Conservation (phyloP, 2,113 vertebrate genomes). For the Tapirus terrestris region DNA sequence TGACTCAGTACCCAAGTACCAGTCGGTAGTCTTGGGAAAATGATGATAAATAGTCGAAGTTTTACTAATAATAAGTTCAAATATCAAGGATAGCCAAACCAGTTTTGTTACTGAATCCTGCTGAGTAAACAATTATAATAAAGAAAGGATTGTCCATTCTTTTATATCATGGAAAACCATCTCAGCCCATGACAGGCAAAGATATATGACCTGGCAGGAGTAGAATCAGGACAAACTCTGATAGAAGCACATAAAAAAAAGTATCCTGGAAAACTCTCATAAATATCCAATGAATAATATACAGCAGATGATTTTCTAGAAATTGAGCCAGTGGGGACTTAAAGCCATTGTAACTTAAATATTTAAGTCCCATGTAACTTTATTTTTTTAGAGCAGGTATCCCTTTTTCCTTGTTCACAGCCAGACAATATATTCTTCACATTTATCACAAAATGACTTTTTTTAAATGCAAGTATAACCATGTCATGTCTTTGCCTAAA, state of each 20-base stretch:
- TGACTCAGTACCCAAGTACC: not conserved
- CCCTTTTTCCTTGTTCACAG: not conserved
- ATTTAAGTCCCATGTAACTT: not conserved
- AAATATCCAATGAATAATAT: not conserved
- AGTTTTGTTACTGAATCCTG: not conserved
- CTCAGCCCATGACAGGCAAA: not conserved
- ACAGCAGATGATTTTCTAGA: not conserved
- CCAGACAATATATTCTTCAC: not conserved
- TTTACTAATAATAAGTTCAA: not conserved
- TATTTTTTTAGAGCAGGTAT: not conserved
- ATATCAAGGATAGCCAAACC: not conserved
- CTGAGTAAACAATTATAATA: not conserved
- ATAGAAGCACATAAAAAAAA: not conserved
- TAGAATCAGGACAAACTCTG: not conserved
- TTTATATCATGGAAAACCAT: not conserved
- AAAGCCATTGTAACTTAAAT: not conserved
- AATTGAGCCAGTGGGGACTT: not conserved
- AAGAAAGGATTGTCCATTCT: not conserved
- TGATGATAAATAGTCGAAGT: not conserved
- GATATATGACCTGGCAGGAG: not conserved
- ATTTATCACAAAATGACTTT: not conserved
- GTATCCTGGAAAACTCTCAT: not conserved
- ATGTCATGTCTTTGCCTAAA: not conserved
- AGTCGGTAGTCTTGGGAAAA: not conserved
- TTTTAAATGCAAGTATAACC: not conserved